Evolutionary conservation across 2,888 invertebrate species (phyloP).

Genomic region (Netelia melanura): DNA sequence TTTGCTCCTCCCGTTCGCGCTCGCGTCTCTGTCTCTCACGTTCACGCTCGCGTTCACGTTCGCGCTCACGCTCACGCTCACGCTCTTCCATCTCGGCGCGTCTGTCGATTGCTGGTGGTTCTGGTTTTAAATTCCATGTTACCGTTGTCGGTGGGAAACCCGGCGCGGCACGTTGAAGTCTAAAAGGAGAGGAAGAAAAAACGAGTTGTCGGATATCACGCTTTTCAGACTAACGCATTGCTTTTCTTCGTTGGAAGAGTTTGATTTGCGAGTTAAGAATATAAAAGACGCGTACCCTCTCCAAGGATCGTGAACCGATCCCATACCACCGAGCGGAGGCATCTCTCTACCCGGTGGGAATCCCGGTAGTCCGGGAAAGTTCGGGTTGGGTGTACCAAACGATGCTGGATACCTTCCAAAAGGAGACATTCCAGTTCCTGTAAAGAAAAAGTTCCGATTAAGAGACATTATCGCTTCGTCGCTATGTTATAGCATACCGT

Average conservation of each 20-base stretch:
- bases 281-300: slow-evolving; percentile 85
- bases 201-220: not conserved
- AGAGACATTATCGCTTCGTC: not conserved
- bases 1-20: slow-evolving; percentile 83
- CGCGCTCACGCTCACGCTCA: slow-evolving; percentile 85
- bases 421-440: slow-evolving; percentile 90
- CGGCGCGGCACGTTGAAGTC: slow-evolving; percentile 87
- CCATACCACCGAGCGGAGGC: slow-evolving; percentile 85
- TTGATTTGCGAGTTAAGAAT: not conserved
- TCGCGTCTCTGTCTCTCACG: slow-evolving; percentile 86
- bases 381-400: slow-evolving; percentile 88
- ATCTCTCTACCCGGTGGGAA: slow-evolving; percentile 88
- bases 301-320: slow-evolving; percentile 89
- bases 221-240: not conserved
- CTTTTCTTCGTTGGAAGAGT: not conserved
- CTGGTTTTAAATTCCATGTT: slow-evolving; percentile 89
- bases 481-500: not conserved
- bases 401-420: slow-evolving; percentile 92
- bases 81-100: slow-evolving; percentile 87
- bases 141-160: slow-evolving; percentile 87
- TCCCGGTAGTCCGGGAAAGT: slow-evolving; percentile 90
- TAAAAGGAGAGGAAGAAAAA: slow-evolving; percentile 66
- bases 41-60: slow-evolving; percentile 87
- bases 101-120: slow-evolving; percentile 87
- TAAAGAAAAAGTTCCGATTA: slow-evolving; percentile 68